Percentiles rank a stretch among this genome's conserved stretches.
phyloP scores from a whole-genome alignment of 2,113 vertebrate species.

The Ochotona curzoniae region DNA sequence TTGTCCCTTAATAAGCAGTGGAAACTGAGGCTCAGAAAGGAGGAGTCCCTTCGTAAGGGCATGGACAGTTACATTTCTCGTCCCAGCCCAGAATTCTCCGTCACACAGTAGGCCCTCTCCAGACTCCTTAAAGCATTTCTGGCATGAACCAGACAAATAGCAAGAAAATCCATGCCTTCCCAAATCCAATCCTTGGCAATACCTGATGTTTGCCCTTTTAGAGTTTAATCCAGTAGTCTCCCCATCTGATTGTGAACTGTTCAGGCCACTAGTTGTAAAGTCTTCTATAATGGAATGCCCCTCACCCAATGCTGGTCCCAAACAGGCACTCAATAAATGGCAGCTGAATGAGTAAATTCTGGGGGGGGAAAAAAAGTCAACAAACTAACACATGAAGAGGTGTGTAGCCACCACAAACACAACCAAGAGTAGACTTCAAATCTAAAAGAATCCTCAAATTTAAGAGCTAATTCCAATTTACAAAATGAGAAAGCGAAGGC shows the following conservation, averaged over 20 bases:
- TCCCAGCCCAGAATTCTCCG: neutral
- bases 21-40: conserved; percentile 67
- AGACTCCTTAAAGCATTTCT: neutral
- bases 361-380: conserved; percentile 7
- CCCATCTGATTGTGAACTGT: neutral
- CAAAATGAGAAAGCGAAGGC: conserved; percentile 27
- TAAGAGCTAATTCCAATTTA: conserved; percentile 3
- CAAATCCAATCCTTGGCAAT: neutral
- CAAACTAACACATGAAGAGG: neutral
- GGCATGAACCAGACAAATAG: neutral
- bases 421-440: neutral
- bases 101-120: neutral
- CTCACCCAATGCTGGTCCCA: neutral
- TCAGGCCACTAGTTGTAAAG: neutral
- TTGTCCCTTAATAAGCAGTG: conserved; percentile 56
- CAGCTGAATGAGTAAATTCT: neutral
- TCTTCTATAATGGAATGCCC: neutral
- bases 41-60: conserved; percentile 38
- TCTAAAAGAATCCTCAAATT: neutral
- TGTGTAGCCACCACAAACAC: neutral
- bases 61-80: conserved; percentile 32
- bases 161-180: conserved; percentile 3
- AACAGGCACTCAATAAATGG: neutral
- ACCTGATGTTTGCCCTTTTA: neutral
- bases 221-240: neutral